Conservation (phyloP, 1,140 invertebrate genomes). For the Drosophila ogumai region DNA sequence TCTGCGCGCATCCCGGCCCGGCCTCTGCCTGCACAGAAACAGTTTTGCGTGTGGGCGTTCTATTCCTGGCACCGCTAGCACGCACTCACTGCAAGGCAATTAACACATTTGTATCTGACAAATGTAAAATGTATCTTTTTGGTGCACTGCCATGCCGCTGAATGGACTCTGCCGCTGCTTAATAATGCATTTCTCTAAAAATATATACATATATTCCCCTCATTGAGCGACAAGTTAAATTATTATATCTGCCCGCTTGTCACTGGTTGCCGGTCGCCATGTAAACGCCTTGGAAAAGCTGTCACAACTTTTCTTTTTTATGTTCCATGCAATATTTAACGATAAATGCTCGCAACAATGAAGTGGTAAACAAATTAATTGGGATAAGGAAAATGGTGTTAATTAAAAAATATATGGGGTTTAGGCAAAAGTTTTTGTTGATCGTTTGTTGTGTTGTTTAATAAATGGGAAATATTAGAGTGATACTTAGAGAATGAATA, state of each 20-base stretch:
- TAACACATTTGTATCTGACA: constrained; percentile 83
- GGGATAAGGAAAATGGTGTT: constrained; percentile 26
- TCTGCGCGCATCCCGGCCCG: constrained; percentile 20
- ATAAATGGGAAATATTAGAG: neutral
- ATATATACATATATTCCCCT: constrained; percentile 9
- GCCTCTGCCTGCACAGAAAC: constrained; percentile 21
- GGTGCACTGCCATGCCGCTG: constrained; percentile 25
- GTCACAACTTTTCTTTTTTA: constrained; percentile 2
- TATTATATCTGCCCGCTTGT: constrained; percentile 29
- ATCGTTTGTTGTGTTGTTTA: neutral
- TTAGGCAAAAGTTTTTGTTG: neutral
- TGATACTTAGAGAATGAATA: neutral
- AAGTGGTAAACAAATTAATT: constrained; percentile 47
- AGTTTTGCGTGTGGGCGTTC: constrained; percentile 73
- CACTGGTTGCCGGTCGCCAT: constrained; percentile 11
- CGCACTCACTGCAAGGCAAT: constrained; percentile 70
- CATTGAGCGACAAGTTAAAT: constrained; percentile 57
- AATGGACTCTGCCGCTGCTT: constrained; percentile 26
- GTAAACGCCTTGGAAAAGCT: constrained; percentile 42
- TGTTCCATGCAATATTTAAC: constrained; percentile 20
- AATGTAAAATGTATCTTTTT: constrained; percentile 75
- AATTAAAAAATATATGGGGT: constrained; percentile 10
- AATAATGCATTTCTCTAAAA: constrained; percentile 53
- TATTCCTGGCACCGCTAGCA: constrained; percentile 66
- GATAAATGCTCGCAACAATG: constrained; percentile 24